phyloP scores from a whole-genome alignment of 2,888 invertebrate species.

The Pyrochroa serraticornis region DNA sequence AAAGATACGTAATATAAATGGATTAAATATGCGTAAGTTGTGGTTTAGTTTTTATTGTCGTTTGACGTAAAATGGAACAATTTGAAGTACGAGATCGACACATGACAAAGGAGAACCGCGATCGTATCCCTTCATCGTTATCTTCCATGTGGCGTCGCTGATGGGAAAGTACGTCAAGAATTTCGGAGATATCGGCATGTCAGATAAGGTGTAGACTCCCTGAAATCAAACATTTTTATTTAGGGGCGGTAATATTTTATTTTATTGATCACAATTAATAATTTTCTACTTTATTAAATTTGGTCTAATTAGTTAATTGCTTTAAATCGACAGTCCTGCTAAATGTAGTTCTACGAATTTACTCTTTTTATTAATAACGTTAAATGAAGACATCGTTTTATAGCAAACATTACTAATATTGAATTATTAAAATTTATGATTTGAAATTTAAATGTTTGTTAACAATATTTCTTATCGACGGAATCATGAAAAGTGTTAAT shows the following conservation, averaged over 20 bases:
- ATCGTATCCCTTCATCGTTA: conserved; percentile 42
- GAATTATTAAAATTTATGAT: too few relatives aligned
- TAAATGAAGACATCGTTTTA: too few relatives aligned
- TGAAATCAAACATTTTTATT: conserved; percentile 27
- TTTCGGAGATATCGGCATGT: conserved; percentile 34
- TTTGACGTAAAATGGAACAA: conserved; percentile 22
- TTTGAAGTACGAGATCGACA: conserved; percentile 38
- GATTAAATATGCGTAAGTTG: background rate
- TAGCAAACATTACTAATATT: too few relatives aligned
- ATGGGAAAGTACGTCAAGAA: conserved; percentile 40
- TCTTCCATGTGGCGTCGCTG: conserved; percentile 45
- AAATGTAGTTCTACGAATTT: too few relatives aligned
- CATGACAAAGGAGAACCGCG: conserved; percentile 34
- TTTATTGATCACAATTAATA: too few relatives aligned
- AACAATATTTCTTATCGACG: too few relatives aligned
- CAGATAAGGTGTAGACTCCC: conserved; percentile 38
- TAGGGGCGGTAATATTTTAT: background rate
- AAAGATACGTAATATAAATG: background rate
- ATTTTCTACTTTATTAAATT: too few relatives aligned
- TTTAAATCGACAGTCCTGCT: too few relatives aligned
- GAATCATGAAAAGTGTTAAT: too few relatives aligned
- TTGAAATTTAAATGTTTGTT: too few relatives aligned
- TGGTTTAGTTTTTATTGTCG: conserved; percentile 1
- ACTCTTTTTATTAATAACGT: too few relatives aligned
- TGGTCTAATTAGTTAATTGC: too few relatives aligned